Percentiles rank a stretch among this genome's conserved stretches.
Conservation (phyloP, 2,888 invertebrate genomes). For the Campoplex capitator region DNA sequence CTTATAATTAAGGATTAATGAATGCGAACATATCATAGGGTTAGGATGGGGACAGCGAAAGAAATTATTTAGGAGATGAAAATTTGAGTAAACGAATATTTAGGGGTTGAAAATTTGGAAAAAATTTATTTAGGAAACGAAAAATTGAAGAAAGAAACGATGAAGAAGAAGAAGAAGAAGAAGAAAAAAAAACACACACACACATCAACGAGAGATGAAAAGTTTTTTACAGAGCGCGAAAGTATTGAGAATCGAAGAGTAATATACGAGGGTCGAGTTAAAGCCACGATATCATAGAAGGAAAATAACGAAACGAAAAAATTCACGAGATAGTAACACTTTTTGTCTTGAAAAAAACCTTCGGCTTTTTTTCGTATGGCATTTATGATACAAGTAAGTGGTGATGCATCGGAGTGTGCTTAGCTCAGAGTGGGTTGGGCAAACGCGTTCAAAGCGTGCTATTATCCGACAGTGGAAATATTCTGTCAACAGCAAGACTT, state of each 20-base stretch:
- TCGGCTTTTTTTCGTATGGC: background rate
- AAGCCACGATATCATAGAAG: background rate
- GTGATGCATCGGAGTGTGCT: background rate
- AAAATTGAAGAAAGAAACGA: background rate
- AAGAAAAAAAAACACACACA: background rate
- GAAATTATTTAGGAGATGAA: slow-evolving; percentile 59
- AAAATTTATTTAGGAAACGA: slow-evolving; percentile 34
- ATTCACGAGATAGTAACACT: background rate
- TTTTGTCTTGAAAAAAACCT: slow-evolving; percentile 7
- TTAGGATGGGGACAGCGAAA: slow-evolving; percentile 75
- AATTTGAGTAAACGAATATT: slow-evolving; percentile 39
- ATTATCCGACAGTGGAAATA: slow-evolving; percentile 1
- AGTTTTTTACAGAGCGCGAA: slow-evolving; percentile 21
- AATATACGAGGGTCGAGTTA: background rate
- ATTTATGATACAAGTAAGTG: background rate
- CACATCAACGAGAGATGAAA: background rate
- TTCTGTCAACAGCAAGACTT: slow-evolving; percentile 17
- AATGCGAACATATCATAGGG: slow-evolving; percentile 84
- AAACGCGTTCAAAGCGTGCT: background rate
- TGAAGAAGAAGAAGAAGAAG: slow-evolving; percentile 7
- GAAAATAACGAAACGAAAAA: background rate
- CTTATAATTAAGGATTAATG: slow-evolving; percentile 77
- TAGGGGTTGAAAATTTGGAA: slow-evolving; percentile 29
- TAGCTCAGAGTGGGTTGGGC: slow-evolving; percentile 4
- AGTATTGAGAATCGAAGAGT: slow-evolving; percentile 1